These are phyloP conservation scores for Allygus modestus DNA, from an alignment of 2,888 invertebrate genomes.

Conservation along the genomic window DNA sequence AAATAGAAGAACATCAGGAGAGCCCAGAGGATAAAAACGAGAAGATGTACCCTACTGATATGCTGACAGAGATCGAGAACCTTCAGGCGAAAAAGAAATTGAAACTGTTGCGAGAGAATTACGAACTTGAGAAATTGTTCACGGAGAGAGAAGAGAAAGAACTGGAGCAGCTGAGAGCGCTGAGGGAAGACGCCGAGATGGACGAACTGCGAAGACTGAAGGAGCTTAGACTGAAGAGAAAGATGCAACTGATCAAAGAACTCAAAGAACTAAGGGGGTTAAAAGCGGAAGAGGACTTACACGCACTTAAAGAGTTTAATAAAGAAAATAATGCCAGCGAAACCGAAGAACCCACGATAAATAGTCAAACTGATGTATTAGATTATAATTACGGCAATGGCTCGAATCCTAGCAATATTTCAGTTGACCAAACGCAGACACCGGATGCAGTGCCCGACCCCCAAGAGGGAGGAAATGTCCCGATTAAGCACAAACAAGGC, in stretches of 20 bases:
- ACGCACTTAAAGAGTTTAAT: neutral
- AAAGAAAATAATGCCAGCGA: neutral
- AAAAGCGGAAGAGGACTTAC: constrained; percentile 32
- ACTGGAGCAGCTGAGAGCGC: constrained; percentile 43
- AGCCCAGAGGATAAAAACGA: constrained; percentile 1
- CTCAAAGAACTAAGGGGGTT: constrained; percentile 32
- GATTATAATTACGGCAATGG: neutral
- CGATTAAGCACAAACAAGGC: constrained; percentile 7
- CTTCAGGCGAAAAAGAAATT: constrained; percentile 37
- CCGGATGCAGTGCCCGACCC: neutral
- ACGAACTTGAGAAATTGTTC: constrained; percentile 52
- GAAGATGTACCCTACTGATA: constrained; percentile 9
- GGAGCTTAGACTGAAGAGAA: constrained; percentile 54
- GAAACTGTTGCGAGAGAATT: constrained; percentile 30
- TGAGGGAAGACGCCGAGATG: constrained; percentile 47
- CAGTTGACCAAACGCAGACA: neutral
- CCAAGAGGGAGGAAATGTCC: neutral
- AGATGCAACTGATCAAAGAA: constrained; percentile 52
- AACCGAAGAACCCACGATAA: neutral
- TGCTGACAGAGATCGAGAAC: neutral
- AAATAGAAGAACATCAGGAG: neutral
- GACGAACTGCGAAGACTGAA: constrained; percentile 38
- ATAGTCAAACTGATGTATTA: neutral
- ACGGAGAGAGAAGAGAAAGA: constrained; percentile 55
- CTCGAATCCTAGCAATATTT: neutral